Base-by-base conservation (phyloP, 1,140 invertebrate genomes). In the Drosophila willistoni region DNA sequence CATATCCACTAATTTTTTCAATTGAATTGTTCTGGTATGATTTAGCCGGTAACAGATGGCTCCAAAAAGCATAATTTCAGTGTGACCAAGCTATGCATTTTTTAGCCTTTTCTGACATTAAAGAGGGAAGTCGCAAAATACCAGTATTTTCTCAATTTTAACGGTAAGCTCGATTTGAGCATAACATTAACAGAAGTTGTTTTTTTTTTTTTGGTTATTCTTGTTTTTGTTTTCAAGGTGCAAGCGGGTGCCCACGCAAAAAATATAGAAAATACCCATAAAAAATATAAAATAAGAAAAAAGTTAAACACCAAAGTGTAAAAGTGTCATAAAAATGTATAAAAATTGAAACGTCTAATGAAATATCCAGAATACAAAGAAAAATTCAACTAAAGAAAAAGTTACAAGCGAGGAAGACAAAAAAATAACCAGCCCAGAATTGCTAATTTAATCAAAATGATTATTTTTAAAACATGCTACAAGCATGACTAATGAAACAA, bases 401-500 rank as follows among this genome's bases (percentile, higher is more conserved):
- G 9, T 12, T 12, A 12, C 10, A 19, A 9, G 17, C 19, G 44
- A 9, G 17, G 4, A 51, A 14, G 44, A 33, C 25, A 44, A 33
- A 56, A 17, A 17, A 13, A 29, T 33, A 57, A 41, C 12, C 42
- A 71, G 57, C 68, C 41, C 56, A 14, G 33, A 41, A 56, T 56
- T 34, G 61, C 65, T 63, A 62, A 64, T 47, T 68, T 71, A 71
- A 71, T 77, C 60, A 44, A 44, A 71, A 77, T 71, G 56, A 59
- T 77, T 77, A 76, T 70, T 68, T 74, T 72, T 82, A 75, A 79
- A 79, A 71, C 82, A 77, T 81, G 71, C 62, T 60, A 3, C 2
- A 25, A 65, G 83, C 83, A 82, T 85, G 82, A 85, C 83, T 85
- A 85, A 82, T 76, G 79, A 82, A 72, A 77, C 73, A 68, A 56